A percentile compares a stretch with the other conserved stretches of the same genome.
Conservation (phyloP, 2,797 vertebrate genomes). For the Myotis findleyi region DNA sequence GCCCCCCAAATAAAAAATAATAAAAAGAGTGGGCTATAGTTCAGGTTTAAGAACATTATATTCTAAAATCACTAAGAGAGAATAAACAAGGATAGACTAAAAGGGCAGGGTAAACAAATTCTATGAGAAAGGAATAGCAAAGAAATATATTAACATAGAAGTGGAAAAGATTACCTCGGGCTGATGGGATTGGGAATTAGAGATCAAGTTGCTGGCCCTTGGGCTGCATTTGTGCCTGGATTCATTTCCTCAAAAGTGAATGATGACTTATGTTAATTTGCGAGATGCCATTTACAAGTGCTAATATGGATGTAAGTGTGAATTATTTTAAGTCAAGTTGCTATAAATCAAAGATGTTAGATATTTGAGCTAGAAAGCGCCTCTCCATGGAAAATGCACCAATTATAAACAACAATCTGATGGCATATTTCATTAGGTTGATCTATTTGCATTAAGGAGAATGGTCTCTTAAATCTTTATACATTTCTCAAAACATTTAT, state of each 20-base stretch:
- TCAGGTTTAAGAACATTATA: not conserved
- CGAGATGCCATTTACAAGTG: conserved; percentile 38
- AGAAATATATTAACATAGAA: not conserved
- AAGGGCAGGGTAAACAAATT: not conserved
- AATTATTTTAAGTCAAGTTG: conserved; percentile 60
- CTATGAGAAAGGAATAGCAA: not conserved
- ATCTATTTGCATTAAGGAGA: not conserved
- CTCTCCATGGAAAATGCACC: not conserved
- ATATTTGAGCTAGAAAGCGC: conserved; percentile 38
- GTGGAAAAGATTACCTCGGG: not conserved
- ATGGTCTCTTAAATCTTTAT: not conserved
- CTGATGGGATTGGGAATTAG: conserved; percentile 23
- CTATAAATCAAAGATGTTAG: conserved; percentile 65
- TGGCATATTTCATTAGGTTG: conserved; percentile 56
- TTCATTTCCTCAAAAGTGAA: conserved; percentile 61
- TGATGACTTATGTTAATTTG: conserved; percentile 59
- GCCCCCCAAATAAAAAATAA: not conserved
- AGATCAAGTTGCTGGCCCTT: not conserved
- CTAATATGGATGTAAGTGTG: conserved; percentile 51
- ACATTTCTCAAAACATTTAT: conserved; percentile 46
- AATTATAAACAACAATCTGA: conserved; percentile 34
- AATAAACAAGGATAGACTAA: not conserved
- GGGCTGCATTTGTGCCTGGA: not conserved
- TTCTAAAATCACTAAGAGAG: not conserved
- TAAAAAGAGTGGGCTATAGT: not conserved